These are phyloP conservation scores for Drosophila oshimai DNA, from an alignment of 1,140 invertebrate genomes.

Conservation along the genomic window DNA sequence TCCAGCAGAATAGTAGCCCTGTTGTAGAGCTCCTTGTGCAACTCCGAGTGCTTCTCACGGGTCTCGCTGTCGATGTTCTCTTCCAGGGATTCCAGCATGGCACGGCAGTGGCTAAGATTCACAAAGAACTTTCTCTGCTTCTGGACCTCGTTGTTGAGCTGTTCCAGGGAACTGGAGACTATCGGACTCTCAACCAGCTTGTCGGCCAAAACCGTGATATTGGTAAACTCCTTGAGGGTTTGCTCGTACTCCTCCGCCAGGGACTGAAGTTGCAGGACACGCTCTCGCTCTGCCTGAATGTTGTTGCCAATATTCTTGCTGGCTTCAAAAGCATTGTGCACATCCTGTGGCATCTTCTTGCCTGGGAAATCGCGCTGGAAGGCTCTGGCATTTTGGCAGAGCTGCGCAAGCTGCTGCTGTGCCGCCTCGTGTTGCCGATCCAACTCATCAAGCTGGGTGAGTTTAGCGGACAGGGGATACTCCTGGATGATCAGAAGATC, in stretches of 20 bases:
- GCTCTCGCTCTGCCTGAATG: constrained; percentile 88
- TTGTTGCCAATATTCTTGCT: constrained; percentile 87
- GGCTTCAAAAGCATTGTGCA: constrained; percentile 86
- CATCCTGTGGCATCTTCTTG: constrained; percentile 86
- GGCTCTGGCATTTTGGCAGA: constrained; percentile 84
- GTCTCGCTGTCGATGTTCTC: constrained; percentile 91
- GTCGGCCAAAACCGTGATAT: constrained; percentile 92
- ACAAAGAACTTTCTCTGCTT: constrained; percentile 94
- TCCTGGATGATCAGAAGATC: constrained; percentile 60
- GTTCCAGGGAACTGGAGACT: constrained; percentile 88
- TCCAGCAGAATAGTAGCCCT: constrained; percentile 89
- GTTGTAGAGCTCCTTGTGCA: constrained; percentile 90
- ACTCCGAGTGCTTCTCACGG: constrained; percentile 87
- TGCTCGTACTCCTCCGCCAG: constrained; percentile 93
- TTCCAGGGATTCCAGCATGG: constrained; percentile 92
- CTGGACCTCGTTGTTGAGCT: constrained; percentile 93
- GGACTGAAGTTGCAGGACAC: constrained; percentile 87
- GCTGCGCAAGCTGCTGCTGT: constrained; percentile 64
- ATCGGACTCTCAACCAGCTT: constrained; percentile 89
- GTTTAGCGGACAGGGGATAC: constrained; percentile 66
- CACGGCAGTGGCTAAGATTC: constrained; percentile 92
- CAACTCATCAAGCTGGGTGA: constrained; percentile 70
- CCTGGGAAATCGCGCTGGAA: constrained; percentile 86
- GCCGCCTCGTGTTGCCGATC: constrained; percentile 69
- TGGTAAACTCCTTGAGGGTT: constrained; percentile 91